Evolutionary conservation across 2,888 invertebrate species (phyloP), one percentile per base, ranked within the genome.

Genomic region (Aspidiotus rigidus): DNA sequence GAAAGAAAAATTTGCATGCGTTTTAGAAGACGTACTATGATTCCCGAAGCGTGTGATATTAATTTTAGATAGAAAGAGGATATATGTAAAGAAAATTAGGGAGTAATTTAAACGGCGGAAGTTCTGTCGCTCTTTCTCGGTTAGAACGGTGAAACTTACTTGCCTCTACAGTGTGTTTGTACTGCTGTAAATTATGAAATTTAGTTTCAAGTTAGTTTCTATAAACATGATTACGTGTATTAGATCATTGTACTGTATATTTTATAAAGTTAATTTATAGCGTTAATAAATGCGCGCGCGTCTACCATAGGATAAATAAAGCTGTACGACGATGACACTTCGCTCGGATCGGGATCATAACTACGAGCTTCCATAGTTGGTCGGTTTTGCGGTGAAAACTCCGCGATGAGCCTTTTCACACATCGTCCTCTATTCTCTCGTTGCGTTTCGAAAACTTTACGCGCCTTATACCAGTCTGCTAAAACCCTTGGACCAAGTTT

Each of bases 131-230:
- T 56, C 54, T 55, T 39, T 28, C 28, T 28, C 28, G 28, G 28
- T 28, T 28, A 28, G 28, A 28, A 28, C 28, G 28, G 28, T 28
- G 40, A 17, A 40, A 57, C 57, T 42, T 56, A 66, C 66, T 66
- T 67, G 67, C 67, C 67, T 67, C 67, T 67, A 67, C 67, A 67
- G 67, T 67, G 67, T 59, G 53, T 62, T 39, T 49, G 49, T 49
- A 67, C 67, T 67, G 67, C 67, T 67, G 67, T 53, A 67, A 62
- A 67, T 66, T 66, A 7, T 59, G 57, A 49, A 49, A 49, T 49
- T n/a, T 11, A 49, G 49, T 49, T 49, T n/a, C 49, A 49, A 49
- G n/a, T n/a, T n/a, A 49, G 28, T 28, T 28, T 28, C 28, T 28
- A 28, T 28, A 28, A 28, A 28, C 28, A 28, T 28, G 1, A 28